A percentile compares a stretch with the other conserved stretches of the same genome.
phyloP scores from a whole-genome alignment of 1,140 invertebrate species.

The Stratiolaelaps scimitus region DNA sequence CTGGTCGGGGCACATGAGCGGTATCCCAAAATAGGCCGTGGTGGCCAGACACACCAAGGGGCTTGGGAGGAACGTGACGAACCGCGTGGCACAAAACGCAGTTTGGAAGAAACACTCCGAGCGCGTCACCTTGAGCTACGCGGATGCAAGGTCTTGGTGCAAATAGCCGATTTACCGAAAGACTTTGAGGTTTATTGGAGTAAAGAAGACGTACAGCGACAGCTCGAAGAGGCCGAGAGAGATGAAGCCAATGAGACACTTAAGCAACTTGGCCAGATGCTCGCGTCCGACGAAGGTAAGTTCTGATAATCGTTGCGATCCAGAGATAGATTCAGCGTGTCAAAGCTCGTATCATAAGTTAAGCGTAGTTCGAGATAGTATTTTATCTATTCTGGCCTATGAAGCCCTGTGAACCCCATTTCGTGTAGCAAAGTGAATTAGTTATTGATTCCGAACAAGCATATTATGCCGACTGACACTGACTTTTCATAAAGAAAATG shows the following conservation, averaged over 20 bases:
- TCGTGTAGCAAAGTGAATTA: too few species aligned
- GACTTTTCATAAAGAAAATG: too few species aligned
- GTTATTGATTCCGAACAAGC: not conserved
- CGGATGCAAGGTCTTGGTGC: slow-evolving; percentile 21
- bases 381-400: too few species aligned
- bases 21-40: too few species aligned
- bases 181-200: slow-evolving; percentile 26
- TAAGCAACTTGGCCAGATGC: not conserved
- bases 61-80: too few species aligned
- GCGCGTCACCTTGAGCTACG: slow-evolving; percentile 5
- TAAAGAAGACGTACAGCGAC: not conserved
- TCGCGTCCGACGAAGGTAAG: slow-evolving; percentile 10
- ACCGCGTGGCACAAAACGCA: not conserved
- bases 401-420: too few species aligned
- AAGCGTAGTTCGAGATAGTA: too few species aligned
- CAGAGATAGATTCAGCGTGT: too few species aligned
- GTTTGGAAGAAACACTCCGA: not conserved
- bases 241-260: slow-evolving; percentile 5
- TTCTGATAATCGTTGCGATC: too few species aligned
- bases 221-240: slow-evolving; percentile 18
- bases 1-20: not conserved
- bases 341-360: too few species aligned
- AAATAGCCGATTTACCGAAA: slow-evolving; percentile 24
- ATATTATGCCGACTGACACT: too few species aligned
- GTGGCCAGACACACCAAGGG: too few species aligned